These are phyloP conservation scores for Pedetes capensis DNA, from an alignment of 2,113 vertebrate species.

Conservation along the genomic window DNA sequence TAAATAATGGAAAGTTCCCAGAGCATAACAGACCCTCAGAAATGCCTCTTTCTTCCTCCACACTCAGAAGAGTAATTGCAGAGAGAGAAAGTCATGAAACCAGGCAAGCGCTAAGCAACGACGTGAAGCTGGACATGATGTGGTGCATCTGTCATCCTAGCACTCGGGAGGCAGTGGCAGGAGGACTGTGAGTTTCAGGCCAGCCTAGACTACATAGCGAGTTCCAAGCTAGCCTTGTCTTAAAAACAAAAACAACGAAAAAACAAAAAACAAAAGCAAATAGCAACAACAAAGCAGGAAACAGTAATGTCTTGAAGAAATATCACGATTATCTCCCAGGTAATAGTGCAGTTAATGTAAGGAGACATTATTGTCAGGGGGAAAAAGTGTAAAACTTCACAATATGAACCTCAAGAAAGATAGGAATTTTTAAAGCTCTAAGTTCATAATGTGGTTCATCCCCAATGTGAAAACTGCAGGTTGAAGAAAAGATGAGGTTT, in stretches of 20 bases:
- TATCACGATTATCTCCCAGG: not conserved
- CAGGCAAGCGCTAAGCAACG: not conserved
- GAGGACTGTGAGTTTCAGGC: too few species aligned
- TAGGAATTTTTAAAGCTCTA: conserved; percentile 16
- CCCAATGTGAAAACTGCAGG: conserved; percentile 44
- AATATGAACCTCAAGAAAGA: not conserved
- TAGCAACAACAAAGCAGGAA: too few species aligned
- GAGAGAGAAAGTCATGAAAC: not conserved
- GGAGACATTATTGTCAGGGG: not conserved
- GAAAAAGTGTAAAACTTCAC: not conserved
- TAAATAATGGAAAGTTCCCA: not conserved
- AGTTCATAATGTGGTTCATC: conserved; percentile 10
- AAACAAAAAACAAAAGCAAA: too few species aligned
- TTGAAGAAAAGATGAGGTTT: conserved; percentile 53
- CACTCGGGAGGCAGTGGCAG: too few species aligned
- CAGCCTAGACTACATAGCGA: too few species aligned
- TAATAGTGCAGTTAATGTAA: not conserved
- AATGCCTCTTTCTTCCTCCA: not conserved
- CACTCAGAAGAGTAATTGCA: not conserved
- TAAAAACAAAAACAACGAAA: too few species aligned
- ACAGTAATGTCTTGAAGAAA: not conserved
- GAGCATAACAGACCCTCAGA: not conserved
- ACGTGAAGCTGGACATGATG: too few species aligned
- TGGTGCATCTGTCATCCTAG: too few species aligned
- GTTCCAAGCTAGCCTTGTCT: too few species aligned